A percentile compares a stretch with the other conserved stretches of the same genome.
These are phyloP conservation scores for Linurgus olivaceus DNA, from an alignment of 2,797 vertebrate species.

Conservation along the genomic window DNA sequence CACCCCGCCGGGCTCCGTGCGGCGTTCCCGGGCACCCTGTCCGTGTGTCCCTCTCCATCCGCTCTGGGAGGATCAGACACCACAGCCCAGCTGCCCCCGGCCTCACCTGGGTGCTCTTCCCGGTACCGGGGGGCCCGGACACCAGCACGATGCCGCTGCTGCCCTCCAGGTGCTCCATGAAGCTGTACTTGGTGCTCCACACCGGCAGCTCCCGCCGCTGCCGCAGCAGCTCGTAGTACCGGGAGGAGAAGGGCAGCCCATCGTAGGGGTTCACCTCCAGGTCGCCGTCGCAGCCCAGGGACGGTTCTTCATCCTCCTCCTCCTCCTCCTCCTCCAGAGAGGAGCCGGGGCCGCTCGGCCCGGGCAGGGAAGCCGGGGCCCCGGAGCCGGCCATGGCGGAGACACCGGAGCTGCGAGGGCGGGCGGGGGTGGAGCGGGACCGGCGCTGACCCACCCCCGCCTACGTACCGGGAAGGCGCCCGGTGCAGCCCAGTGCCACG, in stretches of 20 bases:
- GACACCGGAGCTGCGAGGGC: neutral
- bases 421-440: neutral
- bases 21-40: neutral
- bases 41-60: fast-evolving
- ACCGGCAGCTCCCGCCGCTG: constrained; percentile 81
- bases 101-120: constrained; percentile 92
- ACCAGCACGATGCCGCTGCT: constrained; percentile 84
- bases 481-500: neutral
- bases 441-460: neutral
- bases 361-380: neutral
- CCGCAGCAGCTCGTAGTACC: constrained; percentile 87
- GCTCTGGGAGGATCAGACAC: neutral
- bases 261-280: constrained; percentile 95
- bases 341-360: neutral
- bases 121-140: constrained; percentile 82
- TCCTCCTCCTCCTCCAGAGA: constrained; percentile 44
- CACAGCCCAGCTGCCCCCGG: neutral
- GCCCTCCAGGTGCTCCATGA: constrained; percentile 87
- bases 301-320: constrained; percentile 57
- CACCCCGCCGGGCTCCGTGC: neutral
- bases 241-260: constrained; percentile 91
- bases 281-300: constrained; percentile 67
- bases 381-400: neutral
- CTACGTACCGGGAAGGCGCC: neutral
- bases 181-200: constrained; percentile 81